These are phyloP conservation scores for Microctonus aethiopoides DNA, from an alignment of 2,888 invertebrate species.

Conservation along the genomic window DNA sequence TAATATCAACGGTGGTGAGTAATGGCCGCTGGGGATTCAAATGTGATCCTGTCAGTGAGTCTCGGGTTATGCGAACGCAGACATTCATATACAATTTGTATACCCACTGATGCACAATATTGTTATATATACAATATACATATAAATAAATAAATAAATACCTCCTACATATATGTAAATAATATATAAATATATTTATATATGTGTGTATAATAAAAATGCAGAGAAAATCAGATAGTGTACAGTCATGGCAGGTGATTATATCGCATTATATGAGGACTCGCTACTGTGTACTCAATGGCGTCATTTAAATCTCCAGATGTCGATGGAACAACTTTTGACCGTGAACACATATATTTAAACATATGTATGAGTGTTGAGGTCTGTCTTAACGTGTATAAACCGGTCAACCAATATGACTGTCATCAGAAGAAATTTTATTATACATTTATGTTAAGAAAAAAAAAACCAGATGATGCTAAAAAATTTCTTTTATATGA, in stretches of 20 bases:
- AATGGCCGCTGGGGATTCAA: constrained; percentile 64
- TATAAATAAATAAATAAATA: too few species aligned
- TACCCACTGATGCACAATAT: constrained; percentile 27
- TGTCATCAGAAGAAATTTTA: too few species aligned
- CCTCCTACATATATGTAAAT: too few species aligned
- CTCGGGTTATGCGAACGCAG: constrained; percentile 37
- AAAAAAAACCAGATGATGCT: too few species aligned
- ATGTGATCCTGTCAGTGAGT: constrained; percentile 61
- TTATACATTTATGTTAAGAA: too few species aligned
- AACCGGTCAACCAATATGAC: too few species aligned
- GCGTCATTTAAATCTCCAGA: constrained; percentile 14
- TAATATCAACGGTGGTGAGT: constrained; percentile 67
- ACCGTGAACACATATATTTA: not conserved
- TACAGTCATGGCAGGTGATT: constrained; percentile 67
- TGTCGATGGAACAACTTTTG: constrained; percentile 44
- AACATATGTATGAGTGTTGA: not conserved
- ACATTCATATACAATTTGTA: constrained; percentile 38
- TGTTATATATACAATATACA: too few species aligned
- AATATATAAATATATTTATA: constrained; percentile 51
- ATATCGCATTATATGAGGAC: constrained; percentile 67
- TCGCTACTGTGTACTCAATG: constrained; percentile 66
- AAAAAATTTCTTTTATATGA: too few species aligned
- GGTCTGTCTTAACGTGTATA: not conserved
- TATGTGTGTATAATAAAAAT: constrained; percentile 20
- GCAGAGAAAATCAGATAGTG: constrained; percentile 63